A percentile compares a stretch with the other conserved stretches of the same genome.
Evolutionary conservation across 2,113 vertebrate species (phyloP).

Genomic region (Ceyx margarethae): DNA sequence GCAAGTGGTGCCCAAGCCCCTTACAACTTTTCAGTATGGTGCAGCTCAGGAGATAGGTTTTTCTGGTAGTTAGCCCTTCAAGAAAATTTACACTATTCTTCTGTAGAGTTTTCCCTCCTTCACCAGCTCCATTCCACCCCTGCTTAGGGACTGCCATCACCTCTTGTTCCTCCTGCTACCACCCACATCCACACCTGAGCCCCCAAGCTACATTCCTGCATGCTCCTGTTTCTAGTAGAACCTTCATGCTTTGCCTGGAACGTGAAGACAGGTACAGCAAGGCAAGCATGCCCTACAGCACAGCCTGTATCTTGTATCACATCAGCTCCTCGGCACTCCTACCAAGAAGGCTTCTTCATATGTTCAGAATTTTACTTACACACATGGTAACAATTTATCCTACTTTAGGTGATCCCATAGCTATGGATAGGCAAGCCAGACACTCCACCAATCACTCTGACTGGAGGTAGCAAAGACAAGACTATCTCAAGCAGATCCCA

Average conservation of each 20-base stretch:
- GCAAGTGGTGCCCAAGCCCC: not conserved
- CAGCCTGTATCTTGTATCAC: not conserved
- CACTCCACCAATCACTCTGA: not conserved
- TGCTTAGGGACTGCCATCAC: not conserved
- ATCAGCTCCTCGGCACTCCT: not conserved
- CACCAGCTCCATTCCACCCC: not conserved
- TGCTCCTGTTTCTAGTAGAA: not conserved
- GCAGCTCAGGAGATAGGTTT: not conserved
- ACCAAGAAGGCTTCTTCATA: not conserved
- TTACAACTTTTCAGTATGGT: not conserved
- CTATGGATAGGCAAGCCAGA: not conserved
- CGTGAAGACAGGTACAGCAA: accelerated
- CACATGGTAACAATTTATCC: not conserved
- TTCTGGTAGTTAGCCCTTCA: not conserved
- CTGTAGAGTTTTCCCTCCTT: not conserved
- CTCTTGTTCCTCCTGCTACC: not conserved
- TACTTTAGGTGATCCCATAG: not conserved
- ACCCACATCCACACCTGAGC: not conserved
- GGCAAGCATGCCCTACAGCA: not conserved
- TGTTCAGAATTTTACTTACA: not conserved
- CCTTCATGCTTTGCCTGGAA: not conserved
- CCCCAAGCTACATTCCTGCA: not conserved
- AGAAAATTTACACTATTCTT: not conserved
- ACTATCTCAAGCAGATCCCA: not conserved
- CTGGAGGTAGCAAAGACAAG: not conserved